Conservation (phyloP, 2,888 invertebrate species). For the Drosophila sordidula region DNA sequence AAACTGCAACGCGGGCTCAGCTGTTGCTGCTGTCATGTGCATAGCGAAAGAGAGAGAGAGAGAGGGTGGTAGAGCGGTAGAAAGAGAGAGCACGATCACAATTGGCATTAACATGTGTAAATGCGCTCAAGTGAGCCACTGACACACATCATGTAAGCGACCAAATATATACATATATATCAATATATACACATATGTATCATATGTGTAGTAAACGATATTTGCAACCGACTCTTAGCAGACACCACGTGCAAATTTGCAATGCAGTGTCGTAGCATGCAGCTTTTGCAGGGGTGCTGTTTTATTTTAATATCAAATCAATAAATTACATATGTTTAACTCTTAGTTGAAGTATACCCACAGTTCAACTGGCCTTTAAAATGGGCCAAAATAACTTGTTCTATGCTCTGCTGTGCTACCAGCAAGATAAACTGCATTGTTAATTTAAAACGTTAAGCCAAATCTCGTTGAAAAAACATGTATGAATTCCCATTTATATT, state of each 20-base stretch:
- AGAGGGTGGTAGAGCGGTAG: not conserved
- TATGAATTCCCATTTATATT: no score
- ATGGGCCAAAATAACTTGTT: no score
- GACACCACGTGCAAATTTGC: conserved; percentile 23
- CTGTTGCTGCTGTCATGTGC: not conserved
- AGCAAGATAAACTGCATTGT: no score
- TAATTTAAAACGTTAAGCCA: no score
- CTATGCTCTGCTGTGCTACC: no score
- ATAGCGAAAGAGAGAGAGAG: not conserved
- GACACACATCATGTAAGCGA: conserved; percentile 67
- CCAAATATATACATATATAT: not conserved
- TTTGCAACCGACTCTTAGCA: conserved; percentile 19
- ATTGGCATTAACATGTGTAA: conserved; percentile 77
- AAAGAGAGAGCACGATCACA: conserved; percentile 33
- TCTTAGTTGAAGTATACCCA: no score
- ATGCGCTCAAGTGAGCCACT: conserved; percentile 81
- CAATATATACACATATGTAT: not conserved
- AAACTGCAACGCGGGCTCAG: conserved; percentile 68
- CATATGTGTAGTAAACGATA: conserved; percentile 2
- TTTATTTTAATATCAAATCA: not conserved
- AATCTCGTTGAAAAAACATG: no score
- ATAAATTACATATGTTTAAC: no score
- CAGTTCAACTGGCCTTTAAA: no score
- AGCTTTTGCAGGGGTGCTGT: conserved; percentile 13
- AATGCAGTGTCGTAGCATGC: conserved; percentile 37